Base-by-base conservation (phyloP, 2,797 vertebrate species). In the Synanceia verrucosa region DNA sequence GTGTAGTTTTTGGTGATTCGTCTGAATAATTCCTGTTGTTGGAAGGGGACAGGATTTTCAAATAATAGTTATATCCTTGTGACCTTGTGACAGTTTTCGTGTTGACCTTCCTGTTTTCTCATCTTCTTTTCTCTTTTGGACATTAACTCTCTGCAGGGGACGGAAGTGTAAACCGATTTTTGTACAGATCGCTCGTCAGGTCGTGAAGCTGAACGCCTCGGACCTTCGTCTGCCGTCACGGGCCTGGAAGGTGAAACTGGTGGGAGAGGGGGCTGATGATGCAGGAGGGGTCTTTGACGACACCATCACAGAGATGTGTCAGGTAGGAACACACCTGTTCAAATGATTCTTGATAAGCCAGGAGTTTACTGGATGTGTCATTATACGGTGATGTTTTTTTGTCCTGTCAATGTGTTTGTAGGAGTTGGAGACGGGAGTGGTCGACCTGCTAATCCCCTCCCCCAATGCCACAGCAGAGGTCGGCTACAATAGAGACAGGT, bases 271-370 rank as follows among this genome's bases (percentile, higher is more conserved):
- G 1, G 95, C 95, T 0, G 95, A 95, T 5, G 95, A 95, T 1
- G 95, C 94, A 0, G 95, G 94, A 0, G 95, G 95, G 0, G 95
- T 95, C 8, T 95, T 95, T 46, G 95, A 95, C 1, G 95, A 95
- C 86, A 95, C 95, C 68, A 95, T 95, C 83, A 95, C 95, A 0
- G 95, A 95, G 85, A 95, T 95, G 94, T 95, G 95, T 57, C 95
- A 95, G 93, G 95, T 95, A 75, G 0, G 63, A 8, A 23, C 47
- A 0, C 2, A 0, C 9, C 21, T 1, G 18, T 5, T 28, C 28
- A 0, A 5, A 5, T 12, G 16, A 9, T 3, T 65, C 4, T 12
- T 0, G 16, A 9, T 24, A 5, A 11, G 5, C n/a, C n/a, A 29
- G 46, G 3, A 13, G 11, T 43, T 53, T 16, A 13, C 14, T n/a